phyloP scores from a whole-genome alignment of 2,113 vertebrate species.

The Pelecanus crispus region DNA sequence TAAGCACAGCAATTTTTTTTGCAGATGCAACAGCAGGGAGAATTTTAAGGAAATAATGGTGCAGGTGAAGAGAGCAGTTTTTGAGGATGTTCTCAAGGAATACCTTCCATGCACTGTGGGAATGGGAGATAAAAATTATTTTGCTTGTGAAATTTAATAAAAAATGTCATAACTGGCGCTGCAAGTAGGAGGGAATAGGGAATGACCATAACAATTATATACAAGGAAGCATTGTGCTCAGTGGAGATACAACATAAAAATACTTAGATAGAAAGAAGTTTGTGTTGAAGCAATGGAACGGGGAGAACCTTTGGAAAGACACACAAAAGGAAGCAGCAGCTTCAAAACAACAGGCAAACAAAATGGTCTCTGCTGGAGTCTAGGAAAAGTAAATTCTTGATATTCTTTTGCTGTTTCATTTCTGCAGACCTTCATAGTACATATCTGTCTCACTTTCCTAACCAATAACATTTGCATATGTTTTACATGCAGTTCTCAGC shows the following conservation, averaged over 20 bases:
- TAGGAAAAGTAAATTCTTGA: not conserved
- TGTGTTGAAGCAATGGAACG: not conserved
- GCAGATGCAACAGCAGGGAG: not conserved
- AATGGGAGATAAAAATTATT: not conserved
- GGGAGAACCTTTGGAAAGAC: not conserved
- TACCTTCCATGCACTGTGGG: not conserved
- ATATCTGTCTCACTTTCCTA: not conserved
- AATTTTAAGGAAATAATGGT: not conserved
- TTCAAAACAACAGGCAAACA: not conserved
- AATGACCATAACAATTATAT: not conserved
- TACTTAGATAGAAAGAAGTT: not conserved
- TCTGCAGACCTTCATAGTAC: not conserved
- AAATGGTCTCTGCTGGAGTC: not conserved
- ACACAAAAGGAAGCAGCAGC: not conserved
- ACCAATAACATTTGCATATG: not conserved
- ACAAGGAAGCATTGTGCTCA: not conserved
- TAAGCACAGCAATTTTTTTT: not conserved
- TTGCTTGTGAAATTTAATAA: not conserved
- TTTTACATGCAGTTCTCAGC: rapidly evolving
- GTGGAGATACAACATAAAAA: not conserved
- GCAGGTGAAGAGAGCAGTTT: not conserved
- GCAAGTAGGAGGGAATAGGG: not conserved
- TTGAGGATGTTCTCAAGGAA: not conserved
- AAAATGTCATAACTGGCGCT: not conserved
- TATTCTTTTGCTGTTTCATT: not conserved